A percentile compares a stretch with the other conserved stretches of the same genome.
Conservation (phyloP, 2,113 vertebrate species). For the Pholis gunnellus region DNA sequence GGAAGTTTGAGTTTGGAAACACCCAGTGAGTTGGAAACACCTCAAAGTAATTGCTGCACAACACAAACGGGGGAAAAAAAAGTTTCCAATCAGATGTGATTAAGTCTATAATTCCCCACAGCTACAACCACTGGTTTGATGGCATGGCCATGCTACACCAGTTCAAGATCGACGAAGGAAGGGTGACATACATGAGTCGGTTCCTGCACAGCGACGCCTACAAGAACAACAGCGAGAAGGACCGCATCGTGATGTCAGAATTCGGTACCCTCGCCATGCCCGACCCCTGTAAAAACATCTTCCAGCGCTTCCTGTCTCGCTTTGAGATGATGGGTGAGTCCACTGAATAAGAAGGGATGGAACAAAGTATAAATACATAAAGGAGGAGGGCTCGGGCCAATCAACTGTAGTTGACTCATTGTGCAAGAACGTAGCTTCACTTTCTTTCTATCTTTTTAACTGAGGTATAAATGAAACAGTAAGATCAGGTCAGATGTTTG, state of each 20-base stretch:
- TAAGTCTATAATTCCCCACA: constrained; percentile 49
- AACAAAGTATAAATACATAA: background rate
- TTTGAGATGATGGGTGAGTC: constrained; percentile 88
- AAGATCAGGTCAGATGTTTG: constrained; percentile 14
- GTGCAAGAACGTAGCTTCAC: background rate
- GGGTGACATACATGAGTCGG: constrained; percentile 90
- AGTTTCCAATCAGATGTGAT: background rate
- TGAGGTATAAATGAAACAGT: background rate
- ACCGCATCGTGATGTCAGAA: constrained; percentile 91
- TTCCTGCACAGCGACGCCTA: constrained; percentile 90
- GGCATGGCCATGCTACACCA: constrained; percentile 95
- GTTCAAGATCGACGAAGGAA: constrained; percentile 86
- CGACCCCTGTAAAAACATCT: constrained; percentile 94
- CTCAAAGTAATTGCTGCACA: background rate
- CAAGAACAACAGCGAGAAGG: constrained; percentile 83
- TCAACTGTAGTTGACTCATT: background rate
- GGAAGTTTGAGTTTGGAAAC: constrained; percentile 94
- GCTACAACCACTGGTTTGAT: constrained; percentile 96
- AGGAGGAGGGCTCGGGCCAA: too few relatives aligned
- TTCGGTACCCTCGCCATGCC: constrained; percentile 93
- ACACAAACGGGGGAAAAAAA: background rate
- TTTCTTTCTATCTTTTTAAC: background rate
- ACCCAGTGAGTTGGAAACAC: constrained; percentile 85
- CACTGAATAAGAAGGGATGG: background rate
- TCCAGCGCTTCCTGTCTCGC: constrained; percentile 89